Evolutionary conservation across 2,888 invertebrate species (phyloP).

Genomic region (Lumbricus terrestris): DNA sequence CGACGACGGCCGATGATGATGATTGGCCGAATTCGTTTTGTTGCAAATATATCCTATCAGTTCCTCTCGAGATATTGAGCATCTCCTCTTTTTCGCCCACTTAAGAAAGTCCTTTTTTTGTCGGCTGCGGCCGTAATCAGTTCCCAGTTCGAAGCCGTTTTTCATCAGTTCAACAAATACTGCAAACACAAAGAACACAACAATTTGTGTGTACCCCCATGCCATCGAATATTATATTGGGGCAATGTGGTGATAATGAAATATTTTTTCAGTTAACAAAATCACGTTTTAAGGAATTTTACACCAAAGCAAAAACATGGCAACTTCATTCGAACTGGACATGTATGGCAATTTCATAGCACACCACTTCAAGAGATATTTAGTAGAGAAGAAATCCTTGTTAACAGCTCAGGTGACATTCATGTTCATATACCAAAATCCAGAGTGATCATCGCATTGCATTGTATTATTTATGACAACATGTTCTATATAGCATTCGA

Average conservation of each 20-base stretch:
- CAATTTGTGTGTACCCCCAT: too few species aligned
- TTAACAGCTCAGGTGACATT: neutral
- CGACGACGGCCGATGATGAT: neutral
- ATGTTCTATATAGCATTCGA: too few species aligned
- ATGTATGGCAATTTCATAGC: too few species aligned
- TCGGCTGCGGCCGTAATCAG: neutral
- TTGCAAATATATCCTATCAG: neutral
- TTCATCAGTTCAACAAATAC: neutral
- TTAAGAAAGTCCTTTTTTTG: conserved; percentile 6
- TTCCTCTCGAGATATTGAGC: neutral
- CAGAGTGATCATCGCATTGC: neutral
- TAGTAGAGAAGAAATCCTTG: too few species aligned
- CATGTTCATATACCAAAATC: neutral
- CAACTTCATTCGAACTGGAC: neutral
- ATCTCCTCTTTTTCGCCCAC: conserved; percentile 4
- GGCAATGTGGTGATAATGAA: too few species aligned
- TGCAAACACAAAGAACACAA: neutral
- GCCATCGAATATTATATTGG: neutral
- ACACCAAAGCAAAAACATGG: neutral
- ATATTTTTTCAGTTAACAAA: neutral
- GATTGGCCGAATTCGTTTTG: neutral
- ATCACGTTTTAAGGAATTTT: neutral
- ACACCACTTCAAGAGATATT: too few species aligned
- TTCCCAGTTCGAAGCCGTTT: conserved; percentile 9
- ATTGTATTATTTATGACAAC: too few species aligned